Evolutionary conservation across 1,140 invertebrate species (phyloP).

Genomic region (Pentalonia nigronervosa): DNA sequence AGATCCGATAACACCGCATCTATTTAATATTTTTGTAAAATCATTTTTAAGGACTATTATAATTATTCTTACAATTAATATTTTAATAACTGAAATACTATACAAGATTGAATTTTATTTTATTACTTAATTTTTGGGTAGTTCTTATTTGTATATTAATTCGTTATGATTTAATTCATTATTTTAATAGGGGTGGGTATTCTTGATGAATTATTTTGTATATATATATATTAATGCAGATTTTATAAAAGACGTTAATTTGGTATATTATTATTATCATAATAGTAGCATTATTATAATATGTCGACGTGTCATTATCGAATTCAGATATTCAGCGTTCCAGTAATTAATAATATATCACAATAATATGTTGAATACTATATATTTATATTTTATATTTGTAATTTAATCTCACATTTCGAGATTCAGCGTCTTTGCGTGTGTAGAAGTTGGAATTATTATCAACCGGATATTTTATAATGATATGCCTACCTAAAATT

Average conservation of each 20-base stretch:
- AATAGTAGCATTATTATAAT: not conserved
- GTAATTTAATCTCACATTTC: not conserved
- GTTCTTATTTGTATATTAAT: too few species aligned
- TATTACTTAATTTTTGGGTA: too few species aligned
- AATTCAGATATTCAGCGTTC: not conserved
- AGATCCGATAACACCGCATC: too few species aligned
- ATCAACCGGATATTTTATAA: constrained; percentile 6
- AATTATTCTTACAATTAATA: too few species aligned
- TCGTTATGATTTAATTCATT: too few species aligned
- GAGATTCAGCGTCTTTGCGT: not conserved
- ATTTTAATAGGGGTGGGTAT: too few species aligned
- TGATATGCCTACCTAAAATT: not conserved
- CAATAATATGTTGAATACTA: not conserved
- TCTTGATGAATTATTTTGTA: too few species aligned
- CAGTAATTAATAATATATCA: not conserved
- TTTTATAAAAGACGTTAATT: not conserved
- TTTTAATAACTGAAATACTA: too few species aligned
- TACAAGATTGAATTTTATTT: too few species aligned
- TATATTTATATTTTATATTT: not conserved
- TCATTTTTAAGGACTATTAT: too few species aligned
- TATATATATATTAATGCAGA: not conserved
- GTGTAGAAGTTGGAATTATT: not conserved
- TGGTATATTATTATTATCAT: not conserved
- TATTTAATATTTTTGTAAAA: too few species aligned
- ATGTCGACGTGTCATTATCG: too few species aligned